These are phyloP conservation scores for Polietes domitor DNA, from an alignment of 2,888 invertebrate species.

Conservation along the genomic window DNA sequence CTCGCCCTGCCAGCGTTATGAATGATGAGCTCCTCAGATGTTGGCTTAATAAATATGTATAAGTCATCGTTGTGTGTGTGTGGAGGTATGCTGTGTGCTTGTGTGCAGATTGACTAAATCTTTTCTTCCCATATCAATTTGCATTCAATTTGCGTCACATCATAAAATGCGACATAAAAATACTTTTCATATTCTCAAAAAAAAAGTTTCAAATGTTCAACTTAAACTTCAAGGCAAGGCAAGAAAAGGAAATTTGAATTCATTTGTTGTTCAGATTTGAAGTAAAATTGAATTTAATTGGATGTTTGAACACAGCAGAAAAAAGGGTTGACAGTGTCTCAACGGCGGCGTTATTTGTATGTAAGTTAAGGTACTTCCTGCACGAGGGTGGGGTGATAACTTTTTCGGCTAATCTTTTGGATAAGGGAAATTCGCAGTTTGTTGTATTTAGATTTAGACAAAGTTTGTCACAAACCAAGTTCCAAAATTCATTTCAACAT, in stretches of 20 bases:
- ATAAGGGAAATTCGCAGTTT: not conserved
- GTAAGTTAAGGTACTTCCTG: not conserved
- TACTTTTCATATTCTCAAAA: not conserved
- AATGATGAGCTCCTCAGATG: too few relatives aligned
- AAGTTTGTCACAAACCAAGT: too few relatives aligned
- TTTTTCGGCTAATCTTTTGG: not conserved
- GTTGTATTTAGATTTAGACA: too few relatives aligned
- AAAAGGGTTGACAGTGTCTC: not conserved
- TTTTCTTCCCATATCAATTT: constrained; percentile 14
- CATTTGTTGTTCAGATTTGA: not conserved
- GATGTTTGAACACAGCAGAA: not conserved
- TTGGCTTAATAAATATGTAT: too few relatives aligned
- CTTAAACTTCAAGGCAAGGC: not conserved
- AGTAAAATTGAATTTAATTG: constrained; percentile 5
- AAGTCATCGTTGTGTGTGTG: too few relatives aligned
- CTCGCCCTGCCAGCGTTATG: too few relatives aligned
- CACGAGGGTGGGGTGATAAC: not conserved
- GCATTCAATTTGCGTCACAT: constrained; percentile 19
- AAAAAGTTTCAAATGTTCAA: not conserved
- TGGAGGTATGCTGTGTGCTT: too few relatives aligned
- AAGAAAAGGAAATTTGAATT: not conserved
- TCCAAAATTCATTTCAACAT: too few relatives aligned
- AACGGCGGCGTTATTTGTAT: too few relatives aligned
- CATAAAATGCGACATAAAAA: not conserved
- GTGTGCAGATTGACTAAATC: not conserved